phyloP scores from a whole-genome alignment of 2,797 vertebrate species.

The Sebastes dallii region DNA sequence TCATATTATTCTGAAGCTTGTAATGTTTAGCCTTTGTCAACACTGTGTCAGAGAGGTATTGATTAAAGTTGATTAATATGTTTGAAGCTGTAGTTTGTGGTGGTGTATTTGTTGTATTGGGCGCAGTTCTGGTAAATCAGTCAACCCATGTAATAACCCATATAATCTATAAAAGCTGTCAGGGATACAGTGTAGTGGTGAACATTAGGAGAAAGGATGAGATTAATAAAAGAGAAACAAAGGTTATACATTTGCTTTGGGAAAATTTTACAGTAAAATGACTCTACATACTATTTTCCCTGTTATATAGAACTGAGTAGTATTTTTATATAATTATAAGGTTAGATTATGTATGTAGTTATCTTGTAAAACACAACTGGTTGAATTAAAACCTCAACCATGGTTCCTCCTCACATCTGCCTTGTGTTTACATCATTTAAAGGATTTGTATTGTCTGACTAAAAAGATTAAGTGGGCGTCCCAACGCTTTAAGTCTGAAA shows the following conservation, averaged over 20 bases:
- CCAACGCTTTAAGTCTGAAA: constrained; percentile 61
- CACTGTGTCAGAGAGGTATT: neutral
- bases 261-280: too few species aligned
- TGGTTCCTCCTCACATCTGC: constrained; percentile 22
- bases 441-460: constrained; percentile 62
- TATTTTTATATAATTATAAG: neutral
- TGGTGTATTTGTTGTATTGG: neutral
- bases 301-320: neutral
- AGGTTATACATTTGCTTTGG: neutral
- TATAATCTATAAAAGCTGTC: neutral
- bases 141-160: neutral
- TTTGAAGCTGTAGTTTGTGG: neutral
- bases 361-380: constrained; percentile 7
- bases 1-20: neutral
- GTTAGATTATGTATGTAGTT: neutral
- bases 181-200: neutral
- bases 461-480: constrained; percentile 68
- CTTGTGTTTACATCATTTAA: constrained; percentile 55
- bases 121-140: neutral
- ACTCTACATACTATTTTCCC: neutral
- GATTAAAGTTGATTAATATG: neutral
- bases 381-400: constrained; percentile 11
- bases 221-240: constrained; percentile 2
- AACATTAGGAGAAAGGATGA: neutral
- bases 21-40: neutral